phyloP scores from a whole-genome alignment of 1,140 invertebrate genomes.

The Drosophila bocqueti region DNA sequence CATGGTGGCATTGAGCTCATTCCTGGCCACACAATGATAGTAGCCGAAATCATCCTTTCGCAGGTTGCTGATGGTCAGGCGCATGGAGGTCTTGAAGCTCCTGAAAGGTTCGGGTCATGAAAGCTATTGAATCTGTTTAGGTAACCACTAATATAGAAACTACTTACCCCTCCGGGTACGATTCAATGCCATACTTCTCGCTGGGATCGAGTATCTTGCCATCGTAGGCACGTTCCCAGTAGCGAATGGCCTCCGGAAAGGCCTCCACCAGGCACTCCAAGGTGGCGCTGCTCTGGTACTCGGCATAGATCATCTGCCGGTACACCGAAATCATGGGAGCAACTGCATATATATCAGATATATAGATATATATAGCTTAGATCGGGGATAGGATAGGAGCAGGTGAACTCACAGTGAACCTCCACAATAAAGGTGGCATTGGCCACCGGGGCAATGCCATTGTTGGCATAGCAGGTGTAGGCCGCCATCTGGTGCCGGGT shows the following conservation, averaged over 20 bases:
- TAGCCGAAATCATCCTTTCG: conserved; percentile 88
- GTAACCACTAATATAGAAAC: not conserved
- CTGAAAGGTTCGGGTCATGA: not conserved
- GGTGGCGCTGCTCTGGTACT: conserved; percentile 89
- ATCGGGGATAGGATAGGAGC: too few species aligned
- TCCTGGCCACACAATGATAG: conserved; percentile 94
- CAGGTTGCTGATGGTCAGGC: conserved; percentile 90
- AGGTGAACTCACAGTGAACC: conserved; percentile 93
- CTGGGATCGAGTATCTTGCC: conserved; percentile 90
- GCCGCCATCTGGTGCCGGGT: conserved; percentile 94
- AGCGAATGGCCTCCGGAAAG: conserved; percentile 93
- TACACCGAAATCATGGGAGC: conserved; percentile 92
- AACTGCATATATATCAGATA: conserved; percentile 86
- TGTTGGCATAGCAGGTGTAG: conserved; percentile 94
- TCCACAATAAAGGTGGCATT: conserved; percentile 93
- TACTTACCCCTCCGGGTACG: conserved; percentile 86
- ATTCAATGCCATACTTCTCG: conserved; percentile 89
- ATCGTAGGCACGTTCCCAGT: conserved; percentile 92
- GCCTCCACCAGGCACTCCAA: conserved; percentile 95
- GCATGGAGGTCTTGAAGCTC: conserved; percentile 87
- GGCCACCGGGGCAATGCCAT: conserved; percentile 93
- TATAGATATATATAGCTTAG: not conserved
- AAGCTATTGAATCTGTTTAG: not conserved
- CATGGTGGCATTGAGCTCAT: conserved; percentile 91
- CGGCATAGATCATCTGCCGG: conserved; percentile 90